Conservation (phyloP, 2,113 vertebrate genomes). For the Indri indri region DNA sequence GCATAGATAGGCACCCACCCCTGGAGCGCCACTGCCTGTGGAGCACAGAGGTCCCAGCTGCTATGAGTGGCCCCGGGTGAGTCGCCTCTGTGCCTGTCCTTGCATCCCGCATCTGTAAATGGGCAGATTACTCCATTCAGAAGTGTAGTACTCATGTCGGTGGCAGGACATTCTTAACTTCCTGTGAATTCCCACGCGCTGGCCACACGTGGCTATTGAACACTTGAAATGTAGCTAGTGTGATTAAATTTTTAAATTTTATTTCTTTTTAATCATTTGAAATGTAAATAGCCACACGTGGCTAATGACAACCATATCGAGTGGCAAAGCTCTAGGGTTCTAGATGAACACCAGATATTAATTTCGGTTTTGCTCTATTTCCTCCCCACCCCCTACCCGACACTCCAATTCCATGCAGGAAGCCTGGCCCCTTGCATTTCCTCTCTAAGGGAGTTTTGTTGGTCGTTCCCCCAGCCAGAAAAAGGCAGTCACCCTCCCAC, state of each 20-base stretch:
- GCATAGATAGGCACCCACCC: rapidly evolving
- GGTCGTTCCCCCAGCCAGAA: not conserved
- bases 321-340: not conserved
- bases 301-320: not conserved
- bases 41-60: not conserved
- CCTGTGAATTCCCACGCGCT: not conserved
- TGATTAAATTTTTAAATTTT: not conserved
- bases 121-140: not conserved
- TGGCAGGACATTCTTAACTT: not conserved
- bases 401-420: not conserved
- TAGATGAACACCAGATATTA: not conserved
- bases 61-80: not conserved
- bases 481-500: not conserved
- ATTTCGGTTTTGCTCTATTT: not conserved
- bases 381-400: not conserved
- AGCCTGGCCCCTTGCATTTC: not conserved
- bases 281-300: not conserved
- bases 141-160: rapidly evolving
- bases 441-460: not conserved
- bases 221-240: not conserved
- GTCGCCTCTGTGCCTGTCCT: not conserved
- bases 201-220: not conserved
- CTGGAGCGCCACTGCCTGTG: not conserved
- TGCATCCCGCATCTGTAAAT: not conserved
- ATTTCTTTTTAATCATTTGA: not conserved